Percentiles rank a stretch among this genome's conserved stretches.
phyloP scores from a whole-genome alignment of 2,797 vertebrate genomes.

The Urosaurus nigricauda region DNA sequence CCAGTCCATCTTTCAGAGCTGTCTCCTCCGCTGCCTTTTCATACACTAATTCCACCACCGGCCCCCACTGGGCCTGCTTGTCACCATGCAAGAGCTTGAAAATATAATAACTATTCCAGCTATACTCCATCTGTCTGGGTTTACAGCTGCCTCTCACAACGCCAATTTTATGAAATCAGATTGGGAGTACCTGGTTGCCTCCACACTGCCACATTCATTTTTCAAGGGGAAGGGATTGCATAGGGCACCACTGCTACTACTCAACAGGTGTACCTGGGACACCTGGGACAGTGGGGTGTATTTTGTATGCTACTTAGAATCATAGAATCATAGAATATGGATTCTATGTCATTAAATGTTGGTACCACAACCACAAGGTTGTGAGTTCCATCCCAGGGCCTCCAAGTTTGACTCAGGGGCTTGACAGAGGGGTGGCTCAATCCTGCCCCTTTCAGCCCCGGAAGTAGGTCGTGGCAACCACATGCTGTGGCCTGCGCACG shows the following conservation, averaged over 20 bases:
- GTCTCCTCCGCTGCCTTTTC: conserved; percentile 53
- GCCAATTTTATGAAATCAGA: conserved; percentile 30
- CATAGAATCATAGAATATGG: too few relatives aligned
- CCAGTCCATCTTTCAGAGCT: conserved; percentile 48
- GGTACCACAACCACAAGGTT: too few relatives aligned
- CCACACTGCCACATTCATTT: background rate
- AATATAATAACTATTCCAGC: conserved; percentile 37
- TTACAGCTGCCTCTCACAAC: conserved; percentile 40
- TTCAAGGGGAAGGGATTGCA: conserved; percentile 6
- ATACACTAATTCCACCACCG: conserved; percentile 62
- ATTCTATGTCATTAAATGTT: too few relatives aligned
- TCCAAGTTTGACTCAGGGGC: too few relatives aligned
- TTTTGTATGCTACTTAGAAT: background rate
- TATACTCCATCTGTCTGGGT: background rate
- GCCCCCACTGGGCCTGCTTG: background rate
- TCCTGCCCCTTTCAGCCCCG: too few relatives aligned
- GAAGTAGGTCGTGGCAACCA: too few relatives aligned
- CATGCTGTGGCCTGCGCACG: too few relatives aligned
- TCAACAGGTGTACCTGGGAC: background rate
- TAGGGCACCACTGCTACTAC: background rate
- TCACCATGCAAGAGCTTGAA: conserved; percentile 28
- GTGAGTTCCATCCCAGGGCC: too few relatives aligned
- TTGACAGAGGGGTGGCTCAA: too few relatives aligned
- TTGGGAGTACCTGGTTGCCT: background rate
- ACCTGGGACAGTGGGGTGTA: background rate